Evolutionary conservation across 2,888 invertebrate species (phyloP).

Genomic region (Toxonevra muliebris): DNA sequence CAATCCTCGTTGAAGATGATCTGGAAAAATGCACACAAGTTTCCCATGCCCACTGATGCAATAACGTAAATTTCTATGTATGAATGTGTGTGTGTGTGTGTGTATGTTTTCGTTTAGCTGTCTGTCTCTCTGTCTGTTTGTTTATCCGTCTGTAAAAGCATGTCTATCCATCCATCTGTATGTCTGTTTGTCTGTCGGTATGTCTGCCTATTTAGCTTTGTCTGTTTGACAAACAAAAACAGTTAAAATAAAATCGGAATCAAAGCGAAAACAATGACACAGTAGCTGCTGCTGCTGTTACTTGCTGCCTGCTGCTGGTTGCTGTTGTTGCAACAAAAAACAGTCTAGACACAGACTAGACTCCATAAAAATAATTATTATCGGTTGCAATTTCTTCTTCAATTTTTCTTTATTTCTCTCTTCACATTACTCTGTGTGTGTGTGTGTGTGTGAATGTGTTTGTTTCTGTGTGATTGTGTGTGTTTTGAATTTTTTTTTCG

Average conservation of each 20-base stretch:
- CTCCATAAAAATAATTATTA: conserved; percentile 66
- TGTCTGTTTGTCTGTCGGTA: not conserved
- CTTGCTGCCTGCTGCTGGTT: conserved; percentile 3
- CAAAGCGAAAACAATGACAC: conserved; percentile 60
- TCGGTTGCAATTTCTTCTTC: conserved; percentile 64
- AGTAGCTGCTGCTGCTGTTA: conserved; percentile 43
- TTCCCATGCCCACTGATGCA: conserved; percentile 1
- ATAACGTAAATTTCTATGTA: conserved; percentile 7
- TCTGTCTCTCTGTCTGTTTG: conserved; percentile 7
- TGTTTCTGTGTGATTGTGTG: conserved; percentile 60
- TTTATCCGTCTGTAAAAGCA: conserved; percentile 1
- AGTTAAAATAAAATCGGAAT: conserved; percentile 56
- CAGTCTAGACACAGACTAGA: conserved; percentile 65
- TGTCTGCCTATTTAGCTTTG: conserved; percentile 35
- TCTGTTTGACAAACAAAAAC: conserved; percentile 57
- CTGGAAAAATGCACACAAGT: not conserved
- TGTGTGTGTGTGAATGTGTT: conserved; percentile 61
- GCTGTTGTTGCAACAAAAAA: conserved; percentile 40
- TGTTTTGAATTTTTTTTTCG: conserved; percentile 59
- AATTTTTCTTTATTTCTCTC: conserved; percentile 23
- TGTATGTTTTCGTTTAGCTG: not conserved
- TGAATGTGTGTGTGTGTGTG: conserved; percentile 6
- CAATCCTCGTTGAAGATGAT: too few species aligned
- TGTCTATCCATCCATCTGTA: conserved; percentile 8
- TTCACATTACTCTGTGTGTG: conserved; percentile 49